Evolutionary conservation across 2,113 vertebrate genomes (phyloP), one percentile per base, ranked within the genome.

Genomic region (Sinocyclocheilus anophthalmus): DNA sequence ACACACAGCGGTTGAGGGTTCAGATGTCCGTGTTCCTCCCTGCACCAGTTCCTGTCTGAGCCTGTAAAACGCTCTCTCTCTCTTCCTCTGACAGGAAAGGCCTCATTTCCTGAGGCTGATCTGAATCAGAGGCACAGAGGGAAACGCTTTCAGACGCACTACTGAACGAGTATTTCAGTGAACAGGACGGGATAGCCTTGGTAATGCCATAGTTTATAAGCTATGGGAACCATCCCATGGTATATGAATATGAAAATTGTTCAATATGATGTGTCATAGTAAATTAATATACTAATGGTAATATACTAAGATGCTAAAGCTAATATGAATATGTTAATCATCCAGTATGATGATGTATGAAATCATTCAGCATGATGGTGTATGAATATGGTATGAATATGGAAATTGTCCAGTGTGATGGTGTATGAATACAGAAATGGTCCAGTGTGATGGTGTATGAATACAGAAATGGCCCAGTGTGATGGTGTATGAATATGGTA

Each of bases 31-130:
- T 59, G 42, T 37, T 33, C n/a, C 37, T 26, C 72, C 50, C 53
- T 76, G 57, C 26, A n/a, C 42, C 75, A 30, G 75, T 53, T 55
- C 48, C 75, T 48, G 73, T 50, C 42, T 50, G 73, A 48, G 73
- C 73, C 73, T 90, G 84, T 69, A 70, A 67, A 73, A 39, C 80
- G 1, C 39, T 45, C 42, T 89, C 87, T 78, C 84, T 88, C 89
- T 87, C 90, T 92, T 91, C 91, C 92, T 88, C 88, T 80, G 89
- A 93, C 94, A 95, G 94, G 93, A 94, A 94, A 92, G 93, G 91
- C 92, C 91, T 93, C 92, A 94, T 94, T 95, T 95, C 94, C 94
- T 94, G 92, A 93, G 93, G 92, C 92, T 91, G 93, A 92, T 92
- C 90, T 91, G 91, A 90, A 91, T 92, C 94, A 88, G 92, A 90